A percentile compares a stretch with the other conserved stretches of the same genome.
Conservation (phyloP, 2,797 vertebrate species). For the Sciaenops ocellatus region DNA sequence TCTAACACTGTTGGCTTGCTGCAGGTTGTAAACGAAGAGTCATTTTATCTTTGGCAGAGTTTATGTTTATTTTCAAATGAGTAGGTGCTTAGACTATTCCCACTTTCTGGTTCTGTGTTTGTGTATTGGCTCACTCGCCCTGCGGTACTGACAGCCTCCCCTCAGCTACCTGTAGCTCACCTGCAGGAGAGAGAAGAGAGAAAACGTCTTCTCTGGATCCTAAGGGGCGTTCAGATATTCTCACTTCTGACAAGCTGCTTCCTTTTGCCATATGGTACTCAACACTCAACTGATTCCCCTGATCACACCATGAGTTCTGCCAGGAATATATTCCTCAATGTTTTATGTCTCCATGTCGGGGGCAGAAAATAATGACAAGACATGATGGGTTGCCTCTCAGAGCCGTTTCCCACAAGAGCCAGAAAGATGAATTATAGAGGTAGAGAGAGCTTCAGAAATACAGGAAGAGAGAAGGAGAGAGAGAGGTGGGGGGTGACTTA, state of each 20-base stretch:
- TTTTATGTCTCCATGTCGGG: constrained; percentile 63
- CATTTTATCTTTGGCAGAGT: constrained; percentile 49
- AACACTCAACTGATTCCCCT: constrained; percentile 68
- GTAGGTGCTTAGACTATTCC: constrained; percentile 36
- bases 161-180: constrained; percentile 71
- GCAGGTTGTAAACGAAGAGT: constrained; percentile 30
- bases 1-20: constrained; percentile 18
- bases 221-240: constrained; percentile 57
- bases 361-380: constrained; percentile 68
- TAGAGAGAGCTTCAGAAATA: constrained; percentile 20
- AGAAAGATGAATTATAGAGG: constrained; percentile 75
- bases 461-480: not conserved
- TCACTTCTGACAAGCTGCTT: constrained; percentile 73
- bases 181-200: constrained; percentile 71
- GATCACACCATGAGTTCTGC: constrained; percentile 66
- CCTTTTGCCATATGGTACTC: constrained; percentile 69
- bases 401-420: constrained; percentile 56
- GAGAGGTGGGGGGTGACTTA: not conserved
- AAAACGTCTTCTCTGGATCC: constrained; percentile 58
- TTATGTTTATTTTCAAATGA: constrained; percentile 62
- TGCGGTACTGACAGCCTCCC: constrained; percentile 50
- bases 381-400: constrained; percentile 66
- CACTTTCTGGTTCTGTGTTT: constrained; percentile 32
- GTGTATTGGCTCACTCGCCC: constrained; percentile 48
- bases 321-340: constrained; percentile 64